Percentiles rank a stretch among this genome's conserved stretches.
Evolutionary conservation across 2,797 vertebrate species (phyloP).

Genomic region (Protosalanx chinensis): DNA sequence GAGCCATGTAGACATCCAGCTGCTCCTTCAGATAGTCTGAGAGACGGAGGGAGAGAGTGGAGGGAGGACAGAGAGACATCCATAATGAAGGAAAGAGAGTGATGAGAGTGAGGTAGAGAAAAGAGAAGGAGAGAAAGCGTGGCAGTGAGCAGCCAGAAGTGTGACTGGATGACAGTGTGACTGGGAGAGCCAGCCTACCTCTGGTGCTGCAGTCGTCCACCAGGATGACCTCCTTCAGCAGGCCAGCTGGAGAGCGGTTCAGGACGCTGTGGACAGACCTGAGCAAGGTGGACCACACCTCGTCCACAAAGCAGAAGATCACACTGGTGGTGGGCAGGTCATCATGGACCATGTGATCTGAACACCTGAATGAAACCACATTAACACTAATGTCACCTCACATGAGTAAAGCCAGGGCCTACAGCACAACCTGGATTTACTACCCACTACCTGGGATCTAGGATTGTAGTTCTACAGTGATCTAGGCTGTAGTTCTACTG

Average conservation of each 20-base stretch:
- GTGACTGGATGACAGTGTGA: background rate
- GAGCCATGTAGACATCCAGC: slow-evolving; percentile 86
- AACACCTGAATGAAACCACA: slow-evolving; percentile 73
- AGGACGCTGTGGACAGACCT: slow-evolving; percentile 94
- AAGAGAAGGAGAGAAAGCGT: background rate
- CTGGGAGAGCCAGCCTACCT: slow-evolving; percentile 67
- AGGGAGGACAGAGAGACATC: background rate
- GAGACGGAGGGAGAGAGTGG: background rate
- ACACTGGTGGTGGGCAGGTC: slow-evolving; percentile 85
- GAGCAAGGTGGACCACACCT: slow-evolving; percentile 95
- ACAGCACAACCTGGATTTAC: too few species aligned
- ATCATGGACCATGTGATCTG: slow-evolving; percentile 77
- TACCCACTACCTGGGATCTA: background rate
- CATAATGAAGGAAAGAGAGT: background rate
- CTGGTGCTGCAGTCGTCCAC: slow-evolving; percentile 95
- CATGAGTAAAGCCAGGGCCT: too few species aligned
- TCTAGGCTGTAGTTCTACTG: too few species aligned
- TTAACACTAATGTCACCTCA: background rate
- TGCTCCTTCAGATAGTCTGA: slow-evolving; percentile 84
- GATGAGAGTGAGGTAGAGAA: background rate
- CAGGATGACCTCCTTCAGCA: slow-evolving; percentile 89
- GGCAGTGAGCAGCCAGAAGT: background rate
- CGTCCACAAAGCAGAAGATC: slow-evolving; percentile 97
- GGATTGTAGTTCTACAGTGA: too few species aligned
- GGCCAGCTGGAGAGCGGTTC: slow-evolving; percentile 85